Base-by-base conservation (phyloP, 1,140 invertebrate species). In the Daktulosphaira vitifoliae region DNA sequence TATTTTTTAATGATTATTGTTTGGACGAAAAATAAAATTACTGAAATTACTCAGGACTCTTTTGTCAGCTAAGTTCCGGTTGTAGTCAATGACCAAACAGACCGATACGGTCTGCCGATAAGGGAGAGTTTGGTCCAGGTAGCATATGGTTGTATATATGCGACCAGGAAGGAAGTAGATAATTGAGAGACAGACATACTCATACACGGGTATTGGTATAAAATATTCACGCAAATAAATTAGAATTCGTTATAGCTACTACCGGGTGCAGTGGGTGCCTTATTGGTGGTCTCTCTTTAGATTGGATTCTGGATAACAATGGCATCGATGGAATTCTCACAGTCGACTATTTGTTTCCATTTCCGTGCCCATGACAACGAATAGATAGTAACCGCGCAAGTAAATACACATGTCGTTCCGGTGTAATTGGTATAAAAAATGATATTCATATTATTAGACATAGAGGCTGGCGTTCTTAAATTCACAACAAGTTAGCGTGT, bases 111-210 rank as follows among this genome's bases (percentile, higher is more conserved):
- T 62, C 56, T 62, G 56, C 20, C 56, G 56, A 62, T 62, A 62
- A 62, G 56, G 56, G 56, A 62, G 56, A 62, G 56, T 62, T 62
- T 62, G 56, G 56, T 62, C 56, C 56, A 62, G 56, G 56, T 62
- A 62, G 46, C 56, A 48, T 62, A 62, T 46, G 56, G 56, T 15
- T 29, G 16, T 22, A 16, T 46, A 38, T 56, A 16, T 46, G 15
- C 23, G 54, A 46, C 56, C 56, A 62, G 56, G 56, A 62, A 62
- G 56, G 56, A 62, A 62, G 56, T 62, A 20, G 56, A 62, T 62
- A 62, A 62, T 62, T 62, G 56, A 62, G 38, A 48, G 56, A 46
- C 39, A 62, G 39, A 42, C 38, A n/a, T n/a, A n/a, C n/a, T n/a
- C n/a, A n/a, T n/a, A 59, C 38, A 29, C 54, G 54, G 23, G 26